Evolutionary conservation across 2,113 vertebrate species (phyloP).

Genomic region (Entomyzon cyanotis): DNA sequence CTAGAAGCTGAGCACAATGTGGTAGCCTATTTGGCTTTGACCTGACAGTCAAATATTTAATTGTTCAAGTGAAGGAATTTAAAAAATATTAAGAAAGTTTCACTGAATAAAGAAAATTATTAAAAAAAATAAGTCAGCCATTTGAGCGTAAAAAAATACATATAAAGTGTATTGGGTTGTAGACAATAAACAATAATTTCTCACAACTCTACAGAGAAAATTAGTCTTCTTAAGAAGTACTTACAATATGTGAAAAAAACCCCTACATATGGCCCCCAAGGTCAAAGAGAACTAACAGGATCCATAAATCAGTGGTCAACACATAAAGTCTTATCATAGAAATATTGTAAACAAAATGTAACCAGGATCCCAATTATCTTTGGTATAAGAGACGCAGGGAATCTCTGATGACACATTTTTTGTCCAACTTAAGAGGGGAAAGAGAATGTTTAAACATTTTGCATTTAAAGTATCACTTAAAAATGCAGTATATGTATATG

Average conservation of each 20-base stretch:
- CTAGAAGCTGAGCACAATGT: constrained; percentile 16
- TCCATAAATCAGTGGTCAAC: constrained; percentile 37
- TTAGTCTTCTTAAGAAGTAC: constrained; percentile 5
- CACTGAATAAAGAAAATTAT: background rate
- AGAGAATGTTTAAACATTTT: constrained; percentile 59
- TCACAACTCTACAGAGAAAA: constrained; percentile 11
- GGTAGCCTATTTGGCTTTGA: background rate
- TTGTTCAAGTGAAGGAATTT: background rate
- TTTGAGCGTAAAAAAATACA: constrained; percentile 16
- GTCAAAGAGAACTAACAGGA: constrained; percentile 1
- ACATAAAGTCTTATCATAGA: constrained; percentile 31
- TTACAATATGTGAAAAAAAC: constrained; percentile 27
- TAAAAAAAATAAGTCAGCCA: background rate
- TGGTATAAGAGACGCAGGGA: constrained; percentile 65
- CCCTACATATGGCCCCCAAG: background rate
- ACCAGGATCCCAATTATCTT: constrained; percentile 59
- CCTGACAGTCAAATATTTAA: background rate
- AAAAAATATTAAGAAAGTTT: background rate
- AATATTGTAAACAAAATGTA: constrained; percentile 72
- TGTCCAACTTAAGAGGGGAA: constrained; percentile 12
- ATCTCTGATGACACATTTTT: constrained; percentile 32
- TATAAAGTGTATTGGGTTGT: constrained; percentile 49
- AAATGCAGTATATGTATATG: constrained; percentile 53
- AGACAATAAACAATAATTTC: background rate
- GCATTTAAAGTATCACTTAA: constrained; percentile 60